Base-by-base conservation (phyloP, 2,888 invertebrate genomes). In the Mythimna pallens region DNA sequence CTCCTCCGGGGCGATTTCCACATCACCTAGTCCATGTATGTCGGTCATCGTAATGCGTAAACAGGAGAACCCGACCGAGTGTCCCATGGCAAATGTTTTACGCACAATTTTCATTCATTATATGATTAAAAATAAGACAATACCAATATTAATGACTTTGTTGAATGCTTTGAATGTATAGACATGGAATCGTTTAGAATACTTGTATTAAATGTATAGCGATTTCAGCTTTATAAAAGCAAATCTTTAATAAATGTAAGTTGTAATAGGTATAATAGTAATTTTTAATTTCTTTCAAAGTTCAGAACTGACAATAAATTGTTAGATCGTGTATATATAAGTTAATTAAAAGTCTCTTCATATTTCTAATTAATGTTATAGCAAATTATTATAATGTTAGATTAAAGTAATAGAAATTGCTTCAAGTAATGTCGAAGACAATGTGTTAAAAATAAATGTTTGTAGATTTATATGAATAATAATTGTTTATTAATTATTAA, bases 1-100 rank as follows among this genome's bases (percentile, higher is more conserved):
- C 98, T 99, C 87, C 97, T 99, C 61, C 98, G 98, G 92, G 99
- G 99, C 3, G 99, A 99, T 93, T 97, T 99, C 83, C 99, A 99
- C 92, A 98, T 99, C 97, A 99, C 99, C 95, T 99, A 98, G 94
- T 95, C 94, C 91, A 93, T 93, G 91, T 94, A 92, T 90, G 88
- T 93, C 76, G 92, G 93, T 86, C 90, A 91, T 83, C 92, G 91
- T 80, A 87, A 90, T 81, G 93, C 92, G 92, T 93, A 93, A 93
- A 81, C 80, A 73, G 83, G 82, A 80, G 77, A 80, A 84, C 83
- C 83, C 87, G 84, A 83, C 85, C 86, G 86, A 88, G 88, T 87
- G 87, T 87, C 83, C 82, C 71, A 79, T 74, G 76, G 72, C 82
- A 86, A 86, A 83, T 82, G 77, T 87, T 92, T 90, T 92, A 93